Base-by-base conservation (phyloP, 1,140 invertebrate species). In the Drosophila pseudoobscura region DNA sequence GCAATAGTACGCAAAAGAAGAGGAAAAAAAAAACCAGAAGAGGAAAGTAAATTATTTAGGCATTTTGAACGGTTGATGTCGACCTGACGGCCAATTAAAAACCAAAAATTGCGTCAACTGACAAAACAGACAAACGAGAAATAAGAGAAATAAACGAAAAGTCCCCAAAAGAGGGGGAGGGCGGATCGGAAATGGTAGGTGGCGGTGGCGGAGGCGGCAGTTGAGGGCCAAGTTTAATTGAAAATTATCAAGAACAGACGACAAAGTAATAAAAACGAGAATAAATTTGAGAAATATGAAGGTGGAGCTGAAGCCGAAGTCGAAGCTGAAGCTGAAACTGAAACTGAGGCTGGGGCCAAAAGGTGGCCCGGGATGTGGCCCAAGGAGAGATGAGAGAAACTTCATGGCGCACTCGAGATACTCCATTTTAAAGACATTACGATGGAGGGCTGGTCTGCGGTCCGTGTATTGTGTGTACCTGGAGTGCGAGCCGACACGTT, bases 71-170 rank as follows among this genome's bases (percentile, higher is more conserved):
- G 49, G 74, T 41, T 78, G 59, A 59, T 52, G 69, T 74, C 71
- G 70, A 84, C 80, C 79, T 75, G 75, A 51, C 51, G 61, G 44
- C 65, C 80, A 83, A 83, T 83, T 84, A 83, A 83, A 72, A 82
- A 55, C 47, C 69, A 47, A 80, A 65, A 76, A 73, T 63, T 58
- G 49, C 66, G 47, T 15, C 71, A 64, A 63, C 54, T 60, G 74
- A 77, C 57, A 69, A 41, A 49, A 49, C 56, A 41, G 44, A 41
- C 70, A 62, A 22, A 49, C 22, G 44, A 44, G 39, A 43, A 68
- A 46, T 17, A 57, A 22, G n/a, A 53, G 24, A 24, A n/a, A 41
- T 15, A 13, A 2, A 20, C 26, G 46, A 11, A n/a, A 35, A 29
- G 31, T 11, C 31, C 9, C 31, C 3, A 35, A 3, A n/a, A n/a